Percentiles rank a stretch among this genome's conserved stretches.
These are phyloP conservation scores for Lucinisca nassula DNA, from an alignment of 2,888 invertebrate genomes.

Conservation along the genomic window DNA sequence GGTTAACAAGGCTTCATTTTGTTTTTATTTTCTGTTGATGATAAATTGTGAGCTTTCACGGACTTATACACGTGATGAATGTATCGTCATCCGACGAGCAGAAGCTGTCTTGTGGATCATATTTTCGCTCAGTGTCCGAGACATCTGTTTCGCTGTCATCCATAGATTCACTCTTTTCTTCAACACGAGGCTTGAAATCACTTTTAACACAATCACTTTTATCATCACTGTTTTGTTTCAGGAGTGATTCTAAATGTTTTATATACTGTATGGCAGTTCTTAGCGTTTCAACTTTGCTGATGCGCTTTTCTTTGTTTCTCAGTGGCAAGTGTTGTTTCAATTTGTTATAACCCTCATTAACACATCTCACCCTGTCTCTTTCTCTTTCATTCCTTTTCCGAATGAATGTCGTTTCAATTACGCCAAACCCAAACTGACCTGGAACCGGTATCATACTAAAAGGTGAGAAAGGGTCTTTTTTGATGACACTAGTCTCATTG, in stretches of 20 bases:
- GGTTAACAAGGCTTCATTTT: too few relatives aligned
- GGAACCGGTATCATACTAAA: slow-evolving; percentile 85
- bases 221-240: slow-evolving; percentile 16
- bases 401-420: slow-evolving; percentile 83
- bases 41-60: too few relatives aligned
- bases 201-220: not conserved
- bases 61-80: too few relatives aligned
- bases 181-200: not conserved
- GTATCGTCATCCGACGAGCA: not conserved
- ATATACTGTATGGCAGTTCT: slow-evolving; percentile 87
- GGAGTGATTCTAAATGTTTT: slow-evolving; percentile 78
- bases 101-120: not conserved
- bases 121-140: not conserved
- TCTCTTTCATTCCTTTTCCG: slow-evolving; percentile 87
- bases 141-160: not conserved
- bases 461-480: slow-evolving; percentile 83
- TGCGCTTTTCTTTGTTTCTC: slow-evolving; percentile 85
- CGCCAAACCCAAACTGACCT: slow-evolving; percentile 73
- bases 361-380: slow-evolving; percentile 86
- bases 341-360: slow-evolving; percentile 86
- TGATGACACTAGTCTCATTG: slow-evolving; percentile 56
- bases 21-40: too few relatives aligned
- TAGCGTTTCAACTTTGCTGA: slow-evolving; percentile 87
- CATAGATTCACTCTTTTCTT: not conserved
- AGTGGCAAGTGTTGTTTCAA: slow-evolving; percentile 85